Percentiles rank a stretch among this genome's conserved stretches.
phyloP scores from a whole-genome alignment of 2,888 invertebrate genomes.

The Apotomis turbidana region DNA sequence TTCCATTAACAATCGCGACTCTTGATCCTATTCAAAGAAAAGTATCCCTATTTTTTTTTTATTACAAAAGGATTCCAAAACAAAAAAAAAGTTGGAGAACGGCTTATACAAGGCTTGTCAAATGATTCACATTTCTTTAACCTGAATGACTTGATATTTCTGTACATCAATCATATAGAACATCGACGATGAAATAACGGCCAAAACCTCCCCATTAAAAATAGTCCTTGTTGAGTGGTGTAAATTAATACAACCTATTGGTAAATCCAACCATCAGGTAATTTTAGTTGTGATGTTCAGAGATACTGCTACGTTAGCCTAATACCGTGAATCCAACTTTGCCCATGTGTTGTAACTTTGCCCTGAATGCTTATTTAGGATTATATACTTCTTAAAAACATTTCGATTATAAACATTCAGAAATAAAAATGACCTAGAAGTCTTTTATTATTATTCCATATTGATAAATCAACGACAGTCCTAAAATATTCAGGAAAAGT shows the following conservation, averaged over 20 bases:
- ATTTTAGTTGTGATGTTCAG: constrained; percentile 11
- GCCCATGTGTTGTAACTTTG: constrained; percentile 10
- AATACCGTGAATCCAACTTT: not conserved
- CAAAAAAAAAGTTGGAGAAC: too few relatives aligned
- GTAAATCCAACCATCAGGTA: constrained; percentile 5
- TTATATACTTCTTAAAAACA: not conserved
- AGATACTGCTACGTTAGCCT: not conserved
- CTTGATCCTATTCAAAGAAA: too few relatives aligned
- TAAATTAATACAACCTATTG: constrained; percentile 5
- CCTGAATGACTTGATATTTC: not conserved
- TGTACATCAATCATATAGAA: not conserved
- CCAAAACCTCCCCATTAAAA: not conserved
- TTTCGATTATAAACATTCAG: too few relatives aligned
- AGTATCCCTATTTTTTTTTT: too few relatives aligned
- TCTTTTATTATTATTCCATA: too few relatives aligned
- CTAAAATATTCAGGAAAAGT: not conserved
- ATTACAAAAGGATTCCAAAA: too few relatives aligned
- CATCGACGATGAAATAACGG: not conserved
- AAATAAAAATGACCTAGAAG: too few relatives aligned
- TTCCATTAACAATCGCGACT: too few relatives aligned
- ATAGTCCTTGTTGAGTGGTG: not conserved
- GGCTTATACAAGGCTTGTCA: not conserved
- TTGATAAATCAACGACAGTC: too few relatives aligned
- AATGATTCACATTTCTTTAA: not conserved
- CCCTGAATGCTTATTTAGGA: not conserved